Base-by-base conservation (phyloP, 1,140 invertebrate genomes). In the Tribolium madens region DNA sequence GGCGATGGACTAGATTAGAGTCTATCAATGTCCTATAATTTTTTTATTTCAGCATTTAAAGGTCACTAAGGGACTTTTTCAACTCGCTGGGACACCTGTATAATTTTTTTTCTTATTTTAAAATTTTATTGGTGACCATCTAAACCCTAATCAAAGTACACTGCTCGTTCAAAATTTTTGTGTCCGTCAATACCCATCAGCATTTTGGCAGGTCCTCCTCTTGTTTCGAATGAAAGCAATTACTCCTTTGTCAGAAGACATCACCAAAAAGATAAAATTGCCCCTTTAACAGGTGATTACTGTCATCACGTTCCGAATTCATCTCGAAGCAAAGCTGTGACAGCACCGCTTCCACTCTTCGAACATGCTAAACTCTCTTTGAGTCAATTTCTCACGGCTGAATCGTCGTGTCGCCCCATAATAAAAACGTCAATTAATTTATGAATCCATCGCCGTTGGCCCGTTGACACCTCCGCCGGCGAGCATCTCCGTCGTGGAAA, bases 361-460 rank as follows among this genome's bases (percentile, higher is more conserved):
- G 36, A 42, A 42, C 36, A 42, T 7, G 36, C 36, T 7, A 42
- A 42, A 4, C 36, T 42, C 36, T 2, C 36, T 42, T n/a, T 42
- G n/a, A 42, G n/a, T n/a, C 9, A 42, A 42, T 42, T 7, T 10
- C 36, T 42, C 36, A 42, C n/a, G 36, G 36, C 2, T 10, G 36
- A 42, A 42, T 42, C 1, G n/a, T 42, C 36, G 36, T 42, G 36
- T 42, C 36, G 36, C 52, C 48, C 26, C 26, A 14, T 64, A 33
- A 64, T 31, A 64, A 64, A 64, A 64, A n/a, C 26, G 26, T 33
- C 57, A 64, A 33, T 64, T 64, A 64, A 64, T 64, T 64, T 33
- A 33, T 31, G n/a, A 64, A 64, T 12, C 26, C 26, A 15, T 13
- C 1, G n/a, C 3, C 53, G 18, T 21, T 17, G 6, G 57, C 13